Evolutionary conservation across 2,888 invertebrate species (phyloP).

Genomic region (Rhaphigaster nebulosa): DNA sequence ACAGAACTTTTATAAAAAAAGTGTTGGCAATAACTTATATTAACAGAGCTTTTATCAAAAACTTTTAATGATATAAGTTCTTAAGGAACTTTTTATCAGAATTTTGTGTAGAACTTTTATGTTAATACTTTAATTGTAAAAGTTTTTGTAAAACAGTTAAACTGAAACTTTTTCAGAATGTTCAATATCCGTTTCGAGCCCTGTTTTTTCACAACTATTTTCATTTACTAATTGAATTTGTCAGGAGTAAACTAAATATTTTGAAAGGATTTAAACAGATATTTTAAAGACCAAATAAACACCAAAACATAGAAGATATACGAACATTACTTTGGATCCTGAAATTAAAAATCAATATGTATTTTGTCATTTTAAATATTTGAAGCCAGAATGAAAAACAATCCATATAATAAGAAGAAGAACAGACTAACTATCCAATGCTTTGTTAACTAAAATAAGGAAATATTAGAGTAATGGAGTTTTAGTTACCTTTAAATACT

Average conservation of each 20-base stretch:
- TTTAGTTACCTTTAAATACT: constrained; percentile 34
- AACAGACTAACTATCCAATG: neutral
- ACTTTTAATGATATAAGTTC: too few species aligned
- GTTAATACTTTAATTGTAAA: too few species aligned
- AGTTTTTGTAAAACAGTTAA: too few species aligned
- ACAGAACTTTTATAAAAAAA: too few species aligned
- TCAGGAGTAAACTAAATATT: neutral
- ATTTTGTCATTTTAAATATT: neutral
- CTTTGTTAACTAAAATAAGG: constrained; percentile 4
- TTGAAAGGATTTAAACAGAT: neutral
- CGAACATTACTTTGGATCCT: neutral
- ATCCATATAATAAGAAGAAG: neutral
- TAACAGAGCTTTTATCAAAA: too few species aligned
- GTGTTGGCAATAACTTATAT: too few species aligned
- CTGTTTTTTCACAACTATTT: too few species aligned
- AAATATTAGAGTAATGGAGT: constrained; percentile 32
- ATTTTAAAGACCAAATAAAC: neutral
- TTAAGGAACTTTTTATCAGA: too few species aligned
- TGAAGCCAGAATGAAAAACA: neutral
- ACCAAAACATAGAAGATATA: neutral
- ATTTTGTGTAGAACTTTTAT: too few species aligned
- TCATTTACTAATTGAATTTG: too few species aligned
- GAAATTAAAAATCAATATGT: neutral
- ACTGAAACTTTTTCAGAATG: too few species aligned
- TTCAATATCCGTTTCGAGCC: too few species aligned